phyloP scores from a whole-genome alignment of 2,797 vertebrate species.

The Intellagama lesueurii region DNA sequence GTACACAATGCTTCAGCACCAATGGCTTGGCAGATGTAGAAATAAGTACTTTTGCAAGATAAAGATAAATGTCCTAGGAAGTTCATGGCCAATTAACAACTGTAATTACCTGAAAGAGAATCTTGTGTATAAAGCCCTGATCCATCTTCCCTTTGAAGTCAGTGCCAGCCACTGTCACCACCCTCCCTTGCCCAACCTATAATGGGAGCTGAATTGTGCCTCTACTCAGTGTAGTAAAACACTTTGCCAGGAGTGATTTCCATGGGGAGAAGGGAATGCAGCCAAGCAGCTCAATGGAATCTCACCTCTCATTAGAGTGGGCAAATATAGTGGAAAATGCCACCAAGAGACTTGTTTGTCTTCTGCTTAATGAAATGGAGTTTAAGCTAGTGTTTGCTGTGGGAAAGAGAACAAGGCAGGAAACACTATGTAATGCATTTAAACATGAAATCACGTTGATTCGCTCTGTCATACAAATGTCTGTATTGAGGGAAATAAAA shows the following conservation, averaged over 20 bases:
- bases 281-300: conserved; percentile 17
- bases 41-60: neutral
- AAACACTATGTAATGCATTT: neutral
- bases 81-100: conserved; percentile 6
- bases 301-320: conserved; percentile 7
- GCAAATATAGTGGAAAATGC: conserved; percentile 6
- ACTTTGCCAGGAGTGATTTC: neutral
- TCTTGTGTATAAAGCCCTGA: neutral
- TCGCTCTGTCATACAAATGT: neutral
- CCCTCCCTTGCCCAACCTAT: neutral
- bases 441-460: neutral
- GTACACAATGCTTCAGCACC: neutral
- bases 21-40: neutral
- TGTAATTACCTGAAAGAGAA: conserved; percentile 16
- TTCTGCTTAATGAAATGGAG: conserved; percentile 20
- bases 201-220: conserved; percentile 7
- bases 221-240: neutral
- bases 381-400: conserved; percentile 25
- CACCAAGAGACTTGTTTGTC: neutral
- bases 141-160: neutral
- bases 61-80: conserved; percentile 22
- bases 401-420: neutral
- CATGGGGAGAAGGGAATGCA: neutral
- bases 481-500: neutral
- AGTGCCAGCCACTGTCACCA: neutral